A percentile compares a stretch with the other conserved stretches of the same genome.
These are phyloP conservation scores for Pempheris klunzingeri DNA, from an alignment of 2,797 vertebrate genomes.

Conservation along the genomic window DNA sequence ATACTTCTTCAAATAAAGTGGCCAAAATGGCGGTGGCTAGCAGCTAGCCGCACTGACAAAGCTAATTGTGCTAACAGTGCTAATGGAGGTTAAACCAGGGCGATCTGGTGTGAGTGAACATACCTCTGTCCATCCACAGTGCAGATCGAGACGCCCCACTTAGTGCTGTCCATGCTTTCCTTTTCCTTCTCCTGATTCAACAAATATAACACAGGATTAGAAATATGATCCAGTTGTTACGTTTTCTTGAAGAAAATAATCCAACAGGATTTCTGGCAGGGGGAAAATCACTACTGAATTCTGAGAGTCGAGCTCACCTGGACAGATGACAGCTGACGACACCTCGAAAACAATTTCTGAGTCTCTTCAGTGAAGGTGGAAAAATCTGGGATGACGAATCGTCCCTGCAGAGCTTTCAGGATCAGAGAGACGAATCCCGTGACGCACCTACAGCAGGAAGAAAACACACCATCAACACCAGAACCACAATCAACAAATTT, in stretches of 20 bases:
- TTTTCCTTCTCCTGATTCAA: constrained; percentile 66
- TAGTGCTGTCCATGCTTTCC: constrained; percentile 49
- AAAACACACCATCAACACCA: background rate
- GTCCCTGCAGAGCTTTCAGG: constrained; percentile 81
- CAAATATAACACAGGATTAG: background rate
- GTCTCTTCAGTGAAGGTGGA: constrained; percentile 80
- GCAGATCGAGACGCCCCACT: constrained; percentile 82
- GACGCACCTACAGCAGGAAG: constrained; percentile 70
- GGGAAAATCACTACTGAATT: background rate
- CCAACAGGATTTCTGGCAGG: background rate
- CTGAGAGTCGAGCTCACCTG: constrained; percentile 62
- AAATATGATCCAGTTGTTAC: too few species aligned
- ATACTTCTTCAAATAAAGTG: too few species aligned
- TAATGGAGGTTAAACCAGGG: too few species aligned
- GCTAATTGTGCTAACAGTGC: too few species aligned
- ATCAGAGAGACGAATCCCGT: constrained; percentile 82
- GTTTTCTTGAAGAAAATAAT: too few species aligned
- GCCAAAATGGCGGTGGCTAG: too few species aligned
- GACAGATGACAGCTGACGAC: constrained; percentile 78
- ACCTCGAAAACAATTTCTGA: constrained; percentile 81
- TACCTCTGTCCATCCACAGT: constrained; percentile 84
- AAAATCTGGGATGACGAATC: constrained; percentile 83
- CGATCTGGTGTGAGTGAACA: too few species aligned
- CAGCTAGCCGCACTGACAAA: too few species aligned
- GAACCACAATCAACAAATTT: background rate